phyloP scores from a whole-genome alignment of 2,888 invertebrate species.

The Drosophila anceps region DNA sequence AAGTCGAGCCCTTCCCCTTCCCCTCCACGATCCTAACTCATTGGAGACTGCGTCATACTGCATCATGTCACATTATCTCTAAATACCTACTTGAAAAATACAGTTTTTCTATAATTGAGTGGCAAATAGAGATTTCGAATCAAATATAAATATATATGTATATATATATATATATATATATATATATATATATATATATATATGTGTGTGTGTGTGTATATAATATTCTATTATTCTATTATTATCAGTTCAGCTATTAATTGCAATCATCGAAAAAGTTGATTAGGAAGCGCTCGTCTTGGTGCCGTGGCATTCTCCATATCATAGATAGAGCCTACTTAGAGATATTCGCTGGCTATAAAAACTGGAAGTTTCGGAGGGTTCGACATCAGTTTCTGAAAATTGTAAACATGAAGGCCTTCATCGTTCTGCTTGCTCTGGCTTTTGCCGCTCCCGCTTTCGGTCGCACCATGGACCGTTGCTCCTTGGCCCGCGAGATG shows the following conservation, averaged over 20 bases:
- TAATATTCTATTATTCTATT: neutral
- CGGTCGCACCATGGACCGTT: constrained; percentile 64
- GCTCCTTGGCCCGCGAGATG: constrained; percentile 73
- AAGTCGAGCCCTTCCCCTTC: neutral
- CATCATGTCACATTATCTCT: neutral
- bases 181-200: neutral
- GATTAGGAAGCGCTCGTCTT: constrained; percentile 12
- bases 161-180: no score
- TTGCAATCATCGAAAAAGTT: neutral
- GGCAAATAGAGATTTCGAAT: neutral
- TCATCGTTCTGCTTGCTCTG: constrained; percentile 49
- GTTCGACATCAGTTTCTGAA: constrained; percentile 44
- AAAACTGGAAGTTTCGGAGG: neutral
- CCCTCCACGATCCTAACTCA: neutral
- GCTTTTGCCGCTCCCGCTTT: constrained; percentile 62
- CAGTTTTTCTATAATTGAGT: constrained; percentile 1
- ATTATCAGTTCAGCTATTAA: constrained; percentile 9
- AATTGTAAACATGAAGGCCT: constrained; percentile 41
- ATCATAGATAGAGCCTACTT: constrained; percentile 9
- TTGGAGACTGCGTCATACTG: neutral
- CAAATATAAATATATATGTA: no score
- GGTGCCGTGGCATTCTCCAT: neutral
- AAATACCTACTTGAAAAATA: neutral
- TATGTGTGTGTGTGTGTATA: no score
- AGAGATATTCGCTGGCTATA: constrained; percentile 15